Evolutionary conservation across 2,113 vertebrate genomes (phyloP).

Genomic region (Leucoraja erinaceus): DNA sequence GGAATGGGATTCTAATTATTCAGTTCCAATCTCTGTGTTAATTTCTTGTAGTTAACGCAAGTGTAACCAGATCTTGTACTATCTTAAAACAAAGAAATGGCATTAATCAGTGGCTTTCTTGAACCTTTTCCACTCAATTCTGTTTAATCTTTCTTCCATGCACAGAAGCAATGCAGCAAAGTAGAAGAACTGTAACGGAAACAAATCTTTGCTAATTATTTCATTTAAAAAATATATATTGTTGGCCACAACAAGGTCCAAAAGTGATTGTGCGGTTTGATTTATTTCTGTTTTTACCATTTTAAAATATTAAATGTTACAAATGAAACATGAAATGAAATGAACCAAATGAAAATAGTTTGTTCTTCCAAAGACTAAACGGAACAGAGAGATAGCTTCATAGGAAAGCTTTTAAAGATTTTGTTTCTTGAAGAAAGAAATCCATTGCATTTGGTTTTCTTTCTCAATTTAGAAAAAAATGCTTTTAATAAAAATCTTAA

Average conservation of each 20-base stretch:
- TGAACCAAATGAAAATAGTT: too few species aligned
- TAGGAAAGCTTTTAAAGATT: neutral
- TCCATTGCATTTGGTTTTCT: neutral
- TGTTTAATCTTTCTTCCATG: neutral
- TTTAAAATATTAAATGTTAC: neutral
- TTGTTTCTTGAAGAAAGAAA: neutral
- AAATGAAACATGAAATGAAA: neutral
- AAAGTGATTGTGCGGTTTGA: neutral
- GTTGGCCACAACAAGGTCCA: neutral
- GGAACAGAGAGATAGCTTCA: neutral
- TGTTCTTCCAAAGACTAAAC: neutral
- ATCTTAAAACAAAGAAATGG: neutral
- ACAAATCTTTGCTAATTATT: neutral
- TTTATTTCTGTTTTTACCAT: neutral
- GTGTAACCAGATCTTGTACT: neutral
- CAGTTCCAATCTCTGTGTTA: neutral
- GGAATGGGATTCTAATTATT: conserved; percentile 18
- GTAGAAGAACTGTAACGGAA: neutral
- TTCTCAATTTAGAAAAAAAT: conserved; percentile 16
- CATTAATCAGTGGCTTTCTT: neutral
- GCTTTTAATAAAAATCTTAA: conserved; percentile 40
- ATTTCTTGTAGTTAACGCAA: neutral
- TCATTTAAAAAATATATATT: neutral
- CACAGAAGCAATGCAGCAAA: neutral
- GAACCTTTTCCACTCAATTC: neutral